phyloP scores from a whole-genome alignment of 1,140 invertebrate genomes.

The Listronotus oregonensis region DNA sequence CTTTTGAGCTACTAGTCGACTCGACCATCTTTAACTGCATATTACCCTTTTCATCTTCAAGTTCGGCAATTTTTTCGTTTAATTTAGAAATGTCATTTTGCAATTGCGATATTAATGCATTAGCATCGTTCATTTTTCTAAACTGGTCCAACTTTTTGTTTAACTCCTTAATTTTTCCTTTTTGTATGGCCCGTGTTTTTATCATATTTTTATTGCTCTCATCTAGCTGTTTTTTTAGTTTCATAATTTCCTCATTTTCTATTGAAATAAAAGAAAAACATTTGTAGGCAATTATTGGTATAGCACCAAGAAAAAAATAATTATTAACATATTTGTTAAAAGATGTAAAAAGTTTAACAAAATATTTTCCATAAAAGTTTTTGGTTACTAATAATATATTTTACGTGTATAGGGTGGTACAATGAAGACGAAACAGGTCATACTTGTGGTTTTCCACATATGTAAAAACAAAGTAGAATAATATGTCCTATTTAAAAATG shows the following conservation, averaged over 20 bases:
- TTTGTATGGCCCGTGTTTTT: slow-evolving; percentile 79
- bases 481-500: no score
- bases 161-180: slow-evolving; percentile 79
- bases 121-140: slow-evolving; percentile 71
- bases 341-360: no score
- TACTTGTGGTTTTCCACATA: no score
- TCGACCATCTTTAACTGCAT: slow-evolving; percentile 50
- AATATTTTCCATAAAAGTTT: no score
- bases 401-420: no score
- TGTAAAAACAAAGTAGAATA: no score
- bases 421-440: no score
- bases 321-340: no score
- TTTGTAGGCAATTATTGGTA: no score
- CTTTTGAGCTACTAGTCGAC: slow-evolving; percentile 39
- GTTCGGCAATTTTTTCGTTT: slow-evolving; percentile 77
- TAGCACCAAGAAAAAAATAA: no score
- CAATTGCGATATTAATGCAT: slow-evolving; percentile 69
- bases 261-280: no score
- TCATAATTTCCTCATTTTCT: slow-evolving; percentile 58
- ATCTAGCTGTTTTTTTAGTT: slow-evolving; percentile 72
- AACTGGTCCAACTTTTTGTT: slow-evolving; percentile 81
- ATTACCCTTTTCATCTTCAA: slow-evolving; percentile 81
- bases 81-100: slow-evolving; percentile 66
- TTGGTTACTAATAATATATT: no score
- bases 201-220: slow-evolving; percentile 81